Percentiles rank a stretch among this genome's conserved stretches.
These are phyloP conservation scores for Pleuronectes platessa DNA, from an alignment of 2,113 vertebrate species.

Conservation along the genomic window DNA sequence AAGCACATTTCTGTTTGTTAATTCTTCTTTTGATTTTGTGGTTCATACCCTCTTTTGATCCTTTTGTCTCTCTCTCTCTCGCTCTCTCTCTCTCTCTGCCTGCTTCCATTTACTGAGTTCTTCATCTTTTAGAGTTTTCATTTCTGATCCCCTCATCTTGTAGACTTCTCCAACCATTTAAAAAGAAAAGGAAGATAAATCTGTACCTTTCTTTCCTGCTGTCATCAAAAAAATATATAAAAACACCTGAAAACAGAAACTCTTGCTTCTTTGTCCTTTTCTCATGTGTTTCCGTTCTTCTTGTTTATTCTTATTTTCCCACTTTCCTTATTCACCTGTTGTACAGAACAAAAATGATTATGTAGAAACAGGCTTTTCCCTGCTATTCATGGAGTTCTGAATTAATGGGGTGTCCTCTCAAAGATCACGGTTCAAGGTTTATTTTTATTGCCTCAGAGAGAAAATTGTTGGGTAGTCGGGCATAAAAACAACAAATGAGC, in stretches of 20 bases:
- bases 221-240: constrained; percentile 74
- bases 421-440: constrained; percentile 49
- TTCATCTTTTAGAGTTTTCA: constrained; percentile 67
- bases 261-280: constrained; percentile 56
- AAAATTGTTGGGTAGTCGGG: constrained; percentile 44
- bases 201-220: constrained; percentile 73
- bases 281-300: constrained; percentile 39
- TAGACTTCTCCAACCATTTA: constrained; percentile 67
- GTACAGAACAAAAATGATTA: constrained; percentile 21
- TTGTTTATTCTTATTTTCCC: not conserved
- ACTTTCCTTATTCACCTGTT: not conserved
- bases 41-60: constrained; percentile 35
- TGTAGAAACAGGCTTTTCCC: constrained; percentile 14
- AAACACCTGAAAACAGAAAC: constrained; percentile 69
- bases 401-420: constrained; percentile 38
- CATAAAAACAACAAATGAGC: constrained; percentile 52
- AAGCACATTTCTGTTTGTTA: constrained; percentile 53
- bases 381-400: constrained; percentile 14
- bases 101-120: constrained; percentile 65
- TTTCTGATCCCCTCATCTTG: constrained; percentile 73
- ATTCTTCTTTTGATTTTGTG: constrained; percentile 65
- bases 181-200: constrained; percentile 64
- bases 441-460: constrained; percentile 47
- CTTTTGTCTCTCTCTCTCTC: not conserved
- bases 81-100: constrained; percentile 32